Percentiles rank a stretch among this genome's conserved stretches.
These are phyloP conservation scores for Trachops cirrhosus DNA, from an alignment of 2,797 vertebrate species.

Conservation along the genomic window DNA sequence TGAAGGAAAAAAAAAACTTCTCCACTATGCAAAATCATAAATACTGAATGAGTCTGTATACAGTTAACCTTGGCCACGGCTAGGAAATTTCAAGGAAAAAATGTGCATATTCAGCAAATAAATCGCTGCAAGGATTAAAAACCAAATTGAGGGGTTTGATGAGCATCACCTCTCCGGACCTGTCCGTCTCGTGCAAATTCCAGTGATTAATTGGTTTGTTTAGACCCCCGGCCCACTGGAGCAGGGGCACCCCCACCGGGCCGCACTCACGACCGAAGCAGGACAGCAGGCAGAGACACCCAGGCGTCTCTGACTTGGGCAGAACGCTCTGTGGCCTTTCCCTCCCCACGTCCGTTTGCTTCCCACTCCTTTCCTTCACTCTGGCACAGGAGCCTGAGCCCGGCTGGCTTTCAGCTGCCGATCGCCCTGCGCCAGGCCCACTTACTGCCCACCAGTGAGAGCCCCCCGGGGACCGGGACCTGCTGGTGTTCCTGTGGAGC, in stretches of 20 bases:
- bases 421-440: constrained; percentile 47
- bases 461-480: constrained; percentile 38
- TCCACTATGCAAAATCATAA: constrained; percentile 99
- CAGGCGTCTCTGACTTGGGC: constrained; percentile 73
- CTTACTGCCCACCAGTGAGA: constrained; percentile 62
- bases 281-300: constrained; percentile 83
- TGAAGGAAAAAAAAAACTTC: constrained; percentile 84
- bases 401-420: constrained; percentile 70
- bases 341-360: constrained; percentile 69
- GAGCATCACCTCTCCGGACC: constrained; percentile 97
- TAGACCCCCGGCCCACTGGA: constrained; percentile 96
- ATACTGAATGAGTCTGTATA: constrained; percentile 99
- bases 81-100: constrained; percentile 90
- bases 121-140: constrained; percentile 92
- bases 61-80: constrained; percentile 96
- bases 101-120: constrained; percentile 94
- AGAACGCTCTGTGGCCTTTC: constrained; percentile 70
- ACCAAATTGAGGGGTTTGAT: constrained; percentile 93
- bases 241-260: constrained; percentile 79
- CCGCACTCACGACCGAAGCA: constrained; percentile 81
- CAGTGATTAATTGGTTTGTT: constrained; percentile 99
- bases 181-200: constrained; percentile 93
- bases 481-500: constrained; percentile 21
- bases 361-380: constrained; percentile 68
- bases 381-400: constrained; percentile 60